Percentiles rank a stretch among this genome's conserved stretches.
These are phyloP conservation scores for Megathymus violae DNA, from an alignment of 1,140 invertebrate genomes.

Conservation along the genomic window DNA sequence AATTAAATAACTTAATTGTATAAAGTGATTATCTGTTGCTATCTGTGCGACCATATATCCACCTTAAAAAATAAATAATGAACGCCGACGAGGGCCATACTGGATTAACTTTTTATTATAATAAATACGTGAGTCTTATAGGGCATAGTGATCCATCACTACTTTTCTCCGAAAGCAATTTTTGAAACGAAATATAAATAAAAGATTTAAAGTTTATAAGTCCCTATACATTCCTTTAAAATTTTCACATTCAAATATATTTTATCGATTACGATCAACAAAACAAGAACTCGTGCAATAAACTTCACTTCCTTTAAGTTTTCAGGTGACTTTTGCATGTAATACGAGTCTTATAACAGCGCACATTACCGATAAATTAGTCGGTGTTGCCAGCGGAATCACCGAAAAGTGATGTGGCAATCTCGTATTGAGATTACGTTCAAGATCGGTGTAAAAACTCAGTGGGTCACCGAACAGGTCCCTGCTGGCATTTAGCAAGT, in stretches of 20 bases:
- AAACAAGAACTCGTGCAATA: not conserved
- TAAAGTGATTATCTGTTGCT: no score
- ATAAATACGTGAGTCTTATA: no score
- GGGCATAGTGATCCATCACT: no score
- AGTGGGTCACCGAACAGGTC: slow-evolving; percentile 58
- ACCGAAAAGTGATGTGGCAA: slow-evolving; percentile 46
- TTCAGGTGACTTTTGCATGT: not conserved
- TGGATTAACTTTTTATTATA: no score
- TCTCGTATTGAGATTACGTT: slow-evolving; percentile 46
- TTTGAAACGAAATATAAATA: no score
- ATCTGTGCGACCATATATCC: no score
- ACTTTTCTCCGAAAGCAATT: no score
- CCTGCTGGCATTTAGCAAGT: slow-evolving; percentile 47
- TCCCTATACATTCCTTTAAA: not conserved
- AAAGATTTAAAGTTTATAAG: no score
- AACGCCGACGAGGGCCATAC: no score
- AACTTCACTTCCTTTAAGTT: slow-evolving; percentile 23
- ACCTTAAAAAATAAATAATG: no score
- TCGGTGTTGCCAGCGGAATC: slow-evolving; percentile 38
- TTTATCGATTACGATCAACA: slow-evolving; percentile 3
- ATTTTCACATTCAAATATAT: slow-evolving; percentile 2
- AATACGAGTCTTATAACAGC: not conserved
- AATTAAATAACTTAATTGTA: no score
- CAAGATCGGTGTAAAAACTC: slow-evolving; percentile 46
- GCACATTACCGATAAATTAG: slow-evolving; percentile 24